Percentiles rank a stretch among this genome's conserved stretches.
Conservation (phyloP, 2,797 vertebrate genomes). For the Sebastes cheni region DNA sequence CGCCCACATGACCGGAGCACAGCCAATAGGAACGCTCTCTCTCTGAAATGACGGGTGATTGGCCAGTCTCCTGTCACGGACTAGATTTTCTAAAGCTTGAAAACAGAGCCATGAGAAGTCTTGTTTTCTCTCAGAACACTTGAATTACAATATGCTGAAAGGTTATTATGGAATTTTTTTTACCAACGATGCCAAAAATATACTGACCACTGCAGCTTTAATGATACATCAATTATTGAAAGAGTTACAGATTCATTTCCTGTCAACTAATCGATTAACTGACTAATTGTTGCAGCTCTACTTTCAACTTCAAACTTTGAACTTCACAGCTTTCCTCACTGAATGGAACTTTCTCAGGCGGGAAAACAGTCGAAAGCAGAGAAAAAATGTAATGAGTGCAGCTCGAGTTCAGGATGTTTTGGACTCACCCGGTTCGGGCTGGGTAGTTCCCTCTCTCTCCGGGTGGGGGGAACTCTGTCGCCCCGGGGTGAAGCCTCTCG, state of each 20-base stretch:
- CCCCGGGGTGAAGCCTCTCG: neutral
- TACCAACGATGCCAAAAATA: too few relatives aligned
- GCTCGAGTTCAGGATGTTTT: neutral
- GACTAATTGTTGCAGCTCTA: neutral
- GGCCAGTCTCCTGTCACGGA: too few relatives aligned
- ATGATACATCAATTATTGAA: neutral
- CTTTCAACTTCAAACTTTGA: neutral
- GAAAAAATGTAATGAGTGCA: neutral
- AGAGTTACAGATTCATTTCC: neutral
- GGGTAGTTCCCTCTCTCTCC: slow-evolving; percentile 26
- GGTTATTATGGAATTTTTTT: too few relatives aligned
- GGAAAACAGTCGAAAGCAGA: neutral
- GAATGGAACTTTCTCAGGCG: neutral
- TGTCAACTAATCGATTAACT: neutral
- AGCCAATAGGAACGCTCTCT: too few relatives aligned
- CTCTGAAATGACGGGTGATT: too few relatives aligned
- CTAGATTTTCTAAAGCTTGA: too few relatives aligned
- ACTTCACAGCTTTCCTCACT: neutral
- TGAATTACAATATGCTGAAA: too few relatives aligned
- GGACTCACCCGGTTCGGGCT: slow-evolving; percentile 73
- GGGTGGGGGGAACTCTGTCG: slow-evolving; percentile 4
- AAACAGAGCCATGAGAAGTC: too few relatives aligned
- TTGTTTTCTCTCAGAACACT: too few relatives aligned
- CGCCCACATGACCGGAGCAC: too few relatives aligned
- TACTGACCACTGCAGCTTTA: neutral